Conservation (phyloP, 35 echinoderm and acorn worm species). For the Acanthaster planci region DNA sequence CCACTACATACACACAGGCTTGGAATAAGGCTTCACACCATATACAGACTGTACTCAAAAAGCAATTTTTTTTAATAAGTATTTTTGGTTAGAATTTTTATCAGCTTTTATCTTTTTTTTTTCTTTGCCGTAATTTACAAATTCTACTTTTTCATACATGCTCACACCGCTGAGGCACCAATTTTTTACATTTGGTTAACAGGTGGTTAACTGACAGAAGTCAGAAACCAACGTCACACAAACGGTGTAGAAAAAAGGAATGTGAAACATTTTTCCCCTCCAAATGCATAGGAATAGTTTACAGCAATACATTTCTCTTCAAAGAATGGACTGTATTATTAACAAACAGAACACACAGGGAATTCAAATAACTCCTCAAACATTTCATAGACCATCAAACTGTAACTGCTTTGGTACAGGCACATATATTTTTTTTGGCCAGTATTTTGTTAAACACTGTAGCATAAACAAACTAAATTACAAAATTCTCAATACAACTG, state of each 20-base stretch:
- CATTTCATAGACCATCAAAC: not conserved
- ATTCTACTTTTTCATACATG: conserved; percentile 1
- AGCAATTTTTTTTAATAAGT: no score
- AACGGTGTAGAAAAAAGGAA: not conserved
- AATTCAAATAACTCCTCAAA: no score
- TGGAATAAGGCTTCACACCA: not conserved
- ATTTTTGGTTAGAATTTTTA: no score
- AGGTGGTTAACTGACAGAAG: no score
- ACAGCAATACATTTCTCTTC: not conserved
- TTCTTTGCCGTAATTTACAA: not conserved
- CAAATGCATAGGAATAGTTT: conserved; percentile 12
- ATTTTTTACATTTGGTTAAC: not conserved
- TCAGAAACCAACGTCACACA: no score
- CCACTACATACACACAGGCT: not conserved
- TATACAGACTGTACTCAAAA: no score
- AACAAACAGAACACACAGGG: not conserved
- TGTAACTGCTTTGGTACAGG: not conserved
- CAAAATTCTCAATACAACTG: conserved; percentile 15
- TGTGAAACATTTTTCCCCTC: not conserved
- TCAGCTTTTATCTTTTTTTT: no score
- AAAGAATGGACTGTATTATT: not conserved
- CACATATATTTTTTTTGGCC: not conserved
- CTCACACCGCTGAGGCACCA: not conserved
- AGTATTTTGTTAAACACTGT: not conserved
- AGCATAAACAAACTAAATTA: not conserved